A percentile compares a stretch with the other conserved stretches of the same genome.
Evolutionary conservation across 2,113 vertebrate genomes (phyloP).

Genomic region (Centropus bengalensis): DNA sequence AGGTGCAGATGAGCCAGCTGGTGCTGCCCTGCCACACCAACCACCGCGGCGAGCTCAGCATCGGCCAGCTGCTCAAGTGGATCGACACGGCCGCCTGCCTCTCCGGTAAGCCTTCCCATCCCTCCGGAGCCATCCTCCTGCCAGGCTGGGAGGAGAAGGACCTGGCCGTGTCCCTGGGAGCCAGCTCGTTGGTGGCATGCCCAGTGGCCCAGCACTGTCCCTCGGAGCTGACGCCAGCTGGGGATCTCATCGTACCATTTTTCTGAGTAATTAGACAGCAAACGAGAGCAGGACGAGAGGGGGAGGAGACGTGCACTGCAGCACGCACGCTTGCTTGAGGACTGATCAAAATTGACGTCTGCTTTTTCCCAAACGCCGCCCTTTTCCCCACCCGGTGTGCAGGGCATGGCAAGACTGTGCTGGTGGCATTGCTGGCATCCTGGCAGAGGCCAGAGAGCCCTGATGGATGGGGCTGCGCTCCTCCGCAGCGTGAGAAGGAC

Average conservation of each 20-base stretch:
- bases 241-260: background rate
- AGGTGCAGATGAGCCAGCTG: constrained; percentile 97
- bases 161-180: background rate
- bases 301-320: background rate
- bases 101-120: constrained; percentile 76
- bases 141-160: background rate
- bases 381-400: background rate
- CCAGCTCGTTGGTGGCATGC: background rate
- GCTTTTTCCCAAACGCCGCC: background rate
- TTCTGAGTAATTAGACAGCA: constrained; percentile 44
- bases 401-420: fast-evolving
- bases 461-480: background rate
- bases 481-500: background rate
- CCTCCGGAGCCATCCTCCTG: background rate
- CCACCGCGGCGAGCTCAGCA: constrained; percentile 88
- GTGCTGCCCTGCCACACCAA: constrained; percentile 95
- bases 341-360: background rate
- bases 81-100: constrained; percentile 96
- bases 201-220: background rate
- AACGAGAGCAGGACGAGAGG: background rate
- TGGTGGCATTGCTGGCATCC: background rate
- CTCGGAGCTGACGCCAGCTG: background rate
- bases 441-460: fast-evolving
- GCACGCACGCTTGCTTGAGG: background rate
- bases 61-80: constrained; percentile 96